These are phyloP conservation scores for Alcedo atthis DNA, from an alignment of 2,797 vertebrate genomes.

Conservation along the genomic window DNA sequence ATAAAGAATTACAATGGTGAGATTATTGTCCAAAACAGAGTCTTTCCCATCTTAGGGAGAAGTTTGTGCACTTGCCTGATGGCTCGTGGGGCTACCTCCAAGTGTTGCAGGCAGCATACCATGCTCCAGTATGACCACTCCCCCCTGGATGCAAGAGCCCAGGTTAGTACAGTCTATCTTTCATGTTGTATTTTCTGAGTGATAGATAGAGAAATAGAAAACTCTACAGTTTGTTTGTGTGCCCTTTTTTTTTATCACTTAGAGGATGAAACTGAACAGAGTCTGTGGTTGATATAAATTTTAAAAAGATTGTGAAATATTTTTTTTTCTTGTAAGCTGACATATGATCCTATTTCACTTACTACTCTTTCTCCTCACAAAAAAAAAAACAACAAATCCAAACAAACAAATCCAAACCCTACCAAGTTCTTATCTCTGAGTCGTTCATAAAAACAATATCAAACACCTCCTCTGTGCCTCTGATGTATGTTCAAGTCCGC, in stretches of 20 bases:
- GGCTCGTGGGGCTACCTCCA: neutral
- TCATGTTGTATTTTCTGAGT: neutral
- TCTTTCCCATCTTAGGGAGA: neutral
- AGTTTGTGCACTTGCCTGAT: neutral
- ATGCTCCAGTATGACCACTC: neutral
- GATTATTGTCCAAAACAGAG: neutral
- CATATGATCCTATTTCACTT: neutral
- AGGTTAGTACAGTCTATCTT: neutral
- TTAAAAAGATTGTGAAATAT: neutral
- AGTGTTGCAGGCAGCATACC: rapidly evolving
- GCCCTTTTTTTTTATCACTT: neutral
- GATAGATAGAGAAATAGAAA: neutral
- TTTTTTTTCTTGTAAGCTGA: neutral
- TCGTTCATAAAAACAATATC: constrained; percentile 40
- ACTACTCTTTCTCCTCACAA: neutral
- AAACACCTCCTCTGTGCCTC: constrained; percentile 19
- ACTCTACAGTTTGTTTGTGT: neutral
- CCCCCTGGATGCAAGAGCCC: neutral
- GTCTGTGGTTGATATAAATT: neutral
- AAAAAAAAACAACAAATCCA: neutral
- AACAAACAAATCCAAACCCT: neutral
- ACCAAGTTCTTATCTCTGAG: constrained; percentile 8
- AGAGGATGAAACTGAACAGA: constrained; percentile 9
- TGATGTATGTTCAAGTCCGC: rapidly evolving
- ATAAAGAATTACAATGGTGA: neutral